Base-by-base conservation (phyloP, 2,888 invertebrate genomes). In the Drosophila percnosoma region DNA sequence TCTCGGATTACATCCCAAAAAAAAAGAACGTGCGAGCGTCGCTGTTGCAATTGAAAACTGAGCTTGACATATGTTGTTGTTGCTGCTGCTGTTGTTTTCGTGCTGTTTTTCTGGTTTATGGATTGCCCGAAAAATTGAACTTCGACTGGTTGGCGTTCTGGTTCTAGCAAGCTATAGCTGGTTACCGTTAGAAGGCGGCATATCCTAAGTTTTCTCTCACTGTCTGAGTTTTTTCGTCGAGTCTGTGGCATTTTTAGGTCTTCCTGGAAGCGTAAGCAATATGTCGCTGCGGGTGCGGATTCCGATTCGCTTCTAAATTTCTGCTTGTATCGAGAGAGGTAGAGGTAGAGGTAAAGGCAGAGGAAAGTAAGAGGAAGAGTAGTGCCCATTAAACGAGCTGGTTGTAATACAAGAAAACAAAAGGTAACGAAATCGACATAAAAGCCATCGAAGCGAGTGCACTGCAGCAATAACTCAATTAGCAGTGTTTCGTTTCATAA, bases 401-500 rank as follows among this genome's bases (percentile, higher is more conserved):
- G 48, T 68, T 65, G 80, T 62, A 63, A 83, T 65, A 57, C 52
- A 63, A 54, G 49, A 67, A 52, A 49, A 27, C 52, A 51, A 61
- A 57, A 52, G 27, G 27, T 40, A 57, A 53, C 21, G 65, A 63
- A 57, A 71, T 51, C 33, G 40, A 65, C 72, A 62, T 48, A 76
- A 80, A 82, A 83, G 64, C 70, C 76, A 82, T 63, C 78, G 89
- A 70, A 71, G 75, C 83, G 64, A 86, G 69, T 73, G 78, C 63
- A 72, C 69, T 76, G 76, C 70, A 72, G 91, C 91, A 83, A 90
- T 90, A 91, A 90, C 91, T 90, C 91, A 90, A 90, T 90, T 90
- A 91, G 90, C 90, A 89, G 86, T 87, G 81, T 90, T 85, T 85
- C 85, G 90, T 86, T 86, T 91, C 91, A 90, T 90, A 88, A 90